A percentile compares a stretch with the other conserved stretches of the same genome.
Conservation (phyloP, 2,113 vertebrate genomes). For the Oxyruncus cristatus region DNA sequence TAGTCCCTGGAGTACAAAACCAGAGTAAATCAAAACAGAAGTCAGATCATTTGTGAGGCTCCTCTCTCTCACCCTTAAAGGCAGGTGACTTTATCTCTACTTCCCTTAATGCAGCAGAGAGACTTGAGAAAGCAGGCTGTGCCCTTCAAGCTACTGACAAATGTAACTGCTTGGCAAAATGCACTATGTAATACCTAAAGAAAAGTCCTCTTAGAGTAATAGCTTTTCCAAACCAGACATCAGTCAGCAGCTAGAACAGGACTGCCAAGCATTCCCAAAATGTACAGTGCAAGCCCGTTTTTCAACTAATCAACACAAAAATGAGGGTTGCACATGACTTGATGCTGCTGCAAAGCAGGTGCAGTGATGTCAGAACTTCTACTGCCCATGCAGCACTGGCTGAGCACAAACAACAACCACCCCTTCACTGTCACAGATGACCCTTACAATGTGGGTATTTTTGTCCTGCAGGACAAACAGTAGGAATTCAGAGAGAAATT, state of each 20-base stretch:
- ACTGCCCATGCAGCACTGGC: neutral
- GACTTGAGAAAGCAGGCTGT: neutral
- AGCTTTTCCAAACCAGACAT: neutral
- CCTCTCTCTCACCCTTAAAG: neutral
- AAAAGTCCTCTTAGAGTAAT: neutral
- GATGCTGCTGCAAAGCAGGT: neutral
- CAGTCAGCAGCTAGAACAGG: neutral
- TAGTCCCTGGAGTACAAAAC: neutral
- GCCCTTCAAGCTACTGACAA: neutral
- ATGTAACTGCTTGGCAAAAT: neutral
- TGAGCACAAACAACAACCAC: neutral
- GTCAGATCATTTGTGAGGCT: neutral
- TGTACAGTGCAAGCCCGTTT: neutral
- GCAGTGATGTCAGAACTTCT: neutral
- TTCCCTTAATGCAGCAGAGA: neutral
- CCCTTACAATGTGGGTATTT: neutral
- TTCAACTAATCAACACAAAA: neutral
- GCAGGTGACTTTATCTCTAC: neutral
- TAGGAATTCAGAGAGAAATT: neutral
- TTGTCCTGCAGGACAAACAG: neutral
- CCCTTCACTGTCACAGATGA: neutral
- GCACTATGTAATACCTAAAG: neutral
- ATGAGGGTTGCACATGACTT: neutral
- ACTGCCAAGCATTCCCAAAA: neutral
- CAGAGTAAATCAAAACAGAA: neutral